Conservation (phyloP, 2,113 vertebrate genomes). For the Paratilapia polleni region DNA sequence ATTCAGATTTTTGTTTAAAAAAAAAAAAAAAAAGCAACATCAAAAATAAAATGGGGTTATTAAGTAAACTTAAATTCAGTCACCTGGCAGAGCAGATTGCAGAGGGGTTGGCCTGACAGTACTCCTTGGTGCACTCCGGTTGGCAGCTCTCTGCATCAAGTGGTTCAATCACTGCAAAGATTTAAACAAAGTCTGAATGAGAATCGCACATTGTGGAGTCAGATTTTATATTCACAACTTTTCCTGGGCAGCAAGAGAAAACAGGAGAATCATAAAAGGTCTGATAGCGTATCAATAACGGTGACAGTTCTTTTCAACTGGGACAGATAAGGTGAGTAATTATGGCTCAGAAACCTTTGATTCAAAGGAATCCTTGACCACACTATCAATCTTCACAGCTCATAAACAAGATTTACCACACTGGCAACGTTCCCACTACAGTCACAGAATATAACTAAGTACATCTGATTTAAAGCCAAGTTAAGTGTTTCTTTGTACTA, state of each 20-base stretch:
- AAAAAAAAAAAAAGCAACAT: neutral
- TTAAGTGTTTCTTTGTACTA: neutral
- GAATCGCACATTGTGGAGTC: neutral
- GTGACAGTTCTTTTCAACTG: slow-evolving; percentile 38
- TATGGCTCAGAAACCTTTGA: slow-evolving; percentile 56
- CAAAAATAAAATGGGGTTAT: too few species aligned
- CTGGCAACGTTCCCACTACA: slow-evolving; percentile 8
- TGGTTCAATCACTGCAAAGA: slow-evolving; percentile 66
- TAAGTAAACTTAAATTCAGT: neutral
- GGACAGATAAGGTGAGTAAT: slow-evolving; percentile 69
- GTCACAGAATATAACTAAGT: neutral
- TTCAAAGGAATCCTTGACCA: slow-evolving; percentile 75
- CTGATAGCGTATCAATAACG: slow-evolving; percentile 48
- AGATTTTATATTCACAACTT: neutral
- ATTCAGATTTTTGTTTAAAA: neutral
- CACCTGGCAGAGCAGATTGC: slow-evolving; percentile 78
- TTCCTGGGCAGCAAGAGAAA: neutral
- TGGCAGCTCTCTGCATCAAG: slow-evolving; percentile 61
- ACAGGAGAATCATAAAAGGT: slow-evolving; percentile 2
- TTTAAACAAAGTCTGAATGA: neutral
- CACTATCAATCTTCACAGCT: slow-evolving; percentile 66
- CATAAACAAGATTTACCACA: slow-evolving; percentile 57
- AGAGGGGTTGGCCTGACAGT: slow-evolving; percentile 69
- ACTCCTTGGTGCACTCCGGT: slow-evolving; percentile 75
- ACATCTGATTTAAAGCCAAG: neutral